These are phyloP conservation scores for Gallinago stenura DNA, from an alignment of 2,797 vertebrate genomes.

Conservation along the genomic window DNA sequence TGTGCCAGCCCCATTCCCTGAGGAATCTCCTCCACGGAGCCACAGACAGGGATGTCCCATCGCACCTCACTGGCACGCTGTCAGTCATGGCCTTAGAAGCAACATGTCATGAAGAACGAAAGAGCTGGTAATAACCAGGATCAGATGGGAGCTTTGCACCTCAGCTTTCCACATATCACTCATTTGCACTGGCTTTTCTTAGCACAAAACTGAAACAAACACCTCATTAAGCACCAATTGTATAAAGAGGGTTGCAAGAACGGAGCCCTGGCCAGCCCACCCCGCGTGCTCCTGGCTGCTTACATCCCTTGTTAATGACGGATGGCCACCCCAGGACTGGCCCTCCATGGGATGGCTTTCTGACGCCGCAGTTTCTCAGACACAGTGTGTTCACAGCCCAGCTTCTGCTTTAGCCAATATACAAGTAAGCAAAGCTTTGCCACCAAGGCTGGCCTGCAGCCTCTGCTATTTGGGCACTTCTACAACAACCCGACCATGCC, in stretches of 20 bases:
- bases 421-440: neutral
- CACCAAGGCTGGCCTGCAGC: neutral
- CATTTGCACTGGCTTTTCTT: conserved; percentile 23
- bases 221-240: conserved; percentile 16
- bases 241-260: neutral
- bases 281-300: conserved; percentile 7
- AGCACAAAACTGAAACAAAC: conserved; percentile 42
- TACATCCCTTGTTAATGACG: neutral
- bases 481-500: neutral
- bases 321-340: neutral
- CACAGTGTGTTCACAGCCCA: neutral
- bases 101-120: neutral
- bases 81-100: neutral
- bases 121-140: neutral
- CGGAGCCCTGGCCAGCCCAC: conserved; percentile 23
- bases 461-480: neutral
- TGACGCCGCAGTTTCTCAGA: neutral
- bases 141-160: conserved; percentile 22
- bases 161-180: neutral
- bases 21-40: neutral
- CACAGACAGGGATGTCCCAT: accelerated
- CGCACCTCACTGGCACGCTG: accelerated
- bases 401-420: neutral
- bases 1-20: neutral
- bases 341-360: neutral